These are phyloP conservation scores for Meleagris gallopavo DNA, from an alignment of 2,113 vertebrate species.

Conservation along the genomic window DNA sequence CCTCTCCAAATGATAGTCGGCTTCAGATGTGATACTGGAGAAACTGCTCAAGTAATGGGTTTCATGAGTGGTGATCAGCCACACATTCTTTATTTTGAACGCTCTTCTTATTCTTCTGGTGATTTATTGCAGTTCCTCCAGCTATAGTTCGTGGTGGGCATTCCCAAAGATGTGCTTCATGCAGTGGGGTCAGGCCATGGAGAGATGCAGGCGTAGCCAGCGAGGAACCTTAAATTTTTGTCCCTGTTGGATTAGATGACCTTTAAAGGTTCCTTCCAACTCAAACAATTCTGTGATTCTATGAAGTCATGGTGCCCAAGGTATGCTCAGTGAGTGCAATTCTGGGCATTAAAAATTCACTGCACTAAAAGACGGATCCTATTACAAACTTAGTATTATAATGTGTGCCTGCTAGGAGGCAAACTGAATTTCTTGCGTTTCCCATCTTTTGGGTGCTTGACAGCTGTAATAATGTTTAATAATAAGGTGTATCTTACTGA, in stretches of 20 bases:
- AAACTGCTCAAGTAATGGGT: neutral
- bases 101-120: neutral
- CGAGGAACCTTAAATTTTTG: neutral
- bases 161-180: neutral
- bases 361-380: neutral
- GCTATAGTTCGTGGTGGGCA: rapidly evolving
- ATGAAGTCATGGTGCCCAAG: too few relatives aligned
- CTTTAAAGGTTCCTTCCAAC: too few relatives aligned
- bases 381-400: neutral
- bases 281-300: too few relatives aligned
- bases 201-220: rapidly evolving
- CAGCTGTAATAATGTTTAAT: neutral
- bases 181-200: neutral
- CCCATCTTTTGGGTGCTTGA: neutral
- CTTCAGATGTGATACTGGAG: neutral
- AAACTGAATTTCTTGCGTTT: neutral
- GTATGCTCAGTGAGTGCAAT: neutral
- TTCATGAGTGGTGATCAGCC: neutral
- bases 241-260: too few relatives aligned
- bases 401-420: neutral
- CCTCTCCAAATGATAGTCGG: neutral
- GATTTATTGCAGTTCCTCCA: neutral
- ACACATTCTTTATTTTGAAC: neutral
- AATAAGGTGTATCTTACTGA: neutral
- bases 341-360: neutral